phyloP scores from a whole-genome alignment of 2,888 invertebrate species.

The Agonum fuliginosum region DNA sequence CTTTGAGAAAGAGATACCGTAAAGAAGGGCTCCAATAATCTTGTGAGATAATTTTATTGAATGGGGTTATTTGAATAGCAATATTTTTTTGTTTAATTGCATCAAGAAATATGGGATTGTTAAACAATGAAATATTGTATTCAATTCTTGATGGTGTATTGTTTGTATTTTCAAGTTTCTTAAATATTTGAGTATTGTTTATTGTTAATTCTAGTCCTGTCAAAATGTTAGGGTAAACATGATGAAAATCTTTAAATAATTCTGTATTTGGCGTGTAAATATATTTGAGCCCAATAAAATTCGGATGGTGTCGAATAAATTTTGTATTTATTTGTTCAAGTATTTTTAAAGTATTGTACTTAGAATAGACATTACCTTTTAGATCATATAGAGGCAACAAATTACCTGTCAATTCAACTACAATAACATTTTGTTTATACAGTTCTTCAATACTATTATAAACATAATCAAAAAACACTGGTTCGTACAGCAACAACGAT shows the following conservation, averaged over 20 bases:
- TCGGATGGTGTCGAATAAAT: slow-evolving; percentile 75
- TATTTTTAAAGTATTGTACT: slow-evolving; percentile 73
- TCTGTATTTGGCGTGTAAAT: slow-evolving; percentile 76
- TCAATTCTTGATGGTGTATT: slow-evolving; percentile 77
- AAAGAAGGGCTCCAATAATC: slow-evolving; percentile 83
- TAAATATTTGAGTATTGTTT: slow-evolving; percentile 74
- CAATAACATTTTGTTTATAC: slow-evolving; percentile 78
- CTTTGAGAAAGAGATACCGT: slow-evolving; percentile 83
- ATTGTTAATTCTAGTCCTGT: slow-evolving; percentile 83
- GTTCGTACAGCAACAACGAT: slow-evolving; percentile 75
- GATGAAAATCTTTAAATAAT: slow-evolving; percentile 70
- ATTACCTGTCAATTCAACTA: slow-evolving; percentile 77
- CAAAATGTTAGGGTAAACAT: slow-evolving; percentile 78
- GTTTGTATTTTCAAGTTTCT: no score
- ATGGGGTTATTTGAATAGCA: slow-evolving; percentile 84
- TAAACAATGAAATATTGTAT: slow-evolving; percentile 83
- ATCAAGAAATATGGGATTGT: slow-evolving; percentile 81
- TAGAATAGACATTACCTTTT: slow-evolving; percentile 73
- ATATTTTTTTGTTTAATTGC: slow-evolving; percentile 78
- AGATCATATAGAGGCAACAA: slow-evolving; percentile 76
- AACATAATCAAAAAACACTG: slow-evolving; percentile 76
- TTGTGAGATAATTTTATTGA: slow-evolving; percentile 83
- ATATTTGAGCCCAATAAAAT: slow-evolving; percentile 77
- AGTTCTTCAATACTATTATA: slow-evolving; percentile 76
- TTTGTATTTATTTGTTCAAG: slow-evolving; percentile 73